These are phyloP conservation scores for Meriones unguiculatus DNA, from an alignment of 2,113 vertebrate genomes.

Conservation along the genomic window DNA sequence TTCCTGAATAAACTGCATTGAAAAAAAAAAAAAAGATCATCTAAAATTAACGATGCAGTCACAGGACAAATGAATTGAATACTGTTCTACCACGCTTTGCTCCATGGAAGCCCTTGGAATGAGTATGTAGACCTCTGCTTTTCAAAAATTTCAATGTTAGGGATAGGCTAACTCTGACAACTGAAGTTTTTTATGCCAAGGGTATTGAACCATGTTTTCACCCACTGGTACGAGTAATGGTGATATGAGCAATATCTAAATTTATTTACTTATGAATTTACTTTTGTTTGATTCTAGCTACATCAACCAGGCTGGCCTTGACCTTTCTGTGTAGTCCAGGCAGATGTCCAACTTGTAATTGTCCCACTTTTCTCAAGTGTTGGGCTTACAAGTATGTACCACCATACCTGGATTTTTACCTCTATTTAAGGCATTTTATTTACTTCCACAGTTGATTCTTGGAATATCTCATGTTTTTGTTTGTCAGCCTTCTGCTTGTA, in stretches of 20 bases:
- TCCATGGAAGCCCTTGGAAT: conserved; percentile 46
- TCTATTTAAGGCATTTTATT: background rate
- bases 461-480: background rate
- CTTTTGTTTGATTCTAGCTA: background rate
- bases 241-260: conserved; percentile 75
- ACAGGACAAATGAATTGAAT: conserved; percentile 6
- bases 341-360: background rate
- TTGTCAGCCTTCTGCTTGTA: background rate
- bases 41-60: background rate
- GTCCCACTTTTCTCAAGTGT: no score
- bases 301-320: background rate
- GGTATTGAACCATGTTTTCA: conserved; percentile 73
- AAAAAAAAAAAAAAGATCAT: no score
- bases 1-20: no score
- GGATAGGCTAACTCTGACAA: conserved; percentile 69
- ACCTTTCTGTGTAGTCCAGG: background rate
- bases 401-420: background rate
- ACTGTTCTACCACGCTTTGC: background rate
- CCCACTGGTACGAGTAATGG: conserved; percentile 31
- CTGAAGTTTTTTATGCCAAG: conserved; percentile 55
- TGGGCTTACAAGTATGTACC: background rate
- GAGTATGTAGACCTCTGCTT: conserved; percentile 35
- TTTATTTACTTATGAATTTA: conserved; percentile 54
- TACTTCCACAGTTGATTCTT: background rate
- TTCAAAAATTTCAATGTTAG: conserved; percentile 69